A percentile compares a stretch with the other conserved stretches of the same genome.
These are phyloP conservation scores for Chionoecetes opilio DNA, from an alignment of 1,140 invertebrate species.

Conservation along the genomic window DNA sequence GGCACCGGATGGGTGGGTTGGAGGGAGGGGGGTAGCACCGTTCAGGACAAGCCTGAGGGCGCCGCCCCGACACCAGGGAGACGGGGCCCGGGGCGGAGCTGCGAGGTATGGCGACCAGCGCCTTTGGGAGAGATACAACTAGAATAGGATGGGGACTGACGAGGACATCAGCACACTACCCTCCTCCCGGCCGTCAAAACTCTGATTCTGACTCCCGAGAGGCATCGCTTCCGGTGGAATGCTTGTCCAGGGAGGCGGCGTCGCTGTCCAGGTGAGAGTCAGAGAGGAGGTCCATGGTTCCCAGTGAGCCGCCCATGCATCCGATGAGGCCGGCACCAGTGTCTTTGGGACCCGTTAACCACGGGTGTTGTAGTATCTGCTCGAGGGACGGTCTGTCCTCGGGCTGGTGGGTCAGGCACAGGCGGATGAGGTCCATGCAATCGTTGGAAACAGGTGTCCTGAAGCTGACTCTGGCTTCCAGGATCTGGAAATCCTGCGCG, in stretches of 20 bases:
- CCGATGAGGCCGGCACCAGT: slow-evolving; percentile 59
- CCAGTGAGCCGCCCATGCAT: slow-evolving; percentile 71
- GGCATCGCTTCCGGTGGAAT: slow-evolving; percentile 74
- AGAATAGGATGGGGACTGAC: slow-evolving; percentile 47
- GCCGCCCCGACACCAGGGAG: slow-evolving; percentile 42
- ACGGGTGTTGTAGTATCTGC: slow-evolving; percentile 87
- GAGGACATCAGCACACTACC: slow-evolving; percentile 59
- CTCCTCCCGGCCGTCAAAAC: slow-evolving; percentile 72
- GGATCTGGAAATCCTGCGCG: slow-evolving; percentile 88
- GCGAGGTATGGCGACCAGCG: slow-evolving; percentile 75
- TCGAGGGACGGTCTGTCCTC: slow-evolving; percentile 86
- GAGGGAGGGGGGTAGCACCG: slow-evolving; percentile 60
- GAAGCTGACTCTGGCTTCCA: slow-evolving; percentile 85
- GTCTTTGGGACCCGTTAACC: slow-evolving; percentile 83
- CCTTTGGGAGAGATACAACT: slow-evolving; percentile 40
- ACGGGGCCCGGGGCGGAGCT: slow-evolving; percentile 38
- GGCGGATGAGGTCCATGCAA: slow-evolving; percentile 87
- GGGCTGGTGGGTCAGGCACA: slow-evolving; percentile 86
- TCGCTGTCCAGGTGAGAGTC: slow-evolving; percentile 71
- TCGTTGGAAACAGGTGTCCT: slow-evolving; percentile 85
- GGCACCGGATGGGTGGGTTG: slow-evolving; percentile 49
- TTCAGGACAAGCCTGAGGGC: slow-evolving; percentile 41
- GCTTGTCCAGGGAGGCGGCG: slow-evolving; percentile 80
- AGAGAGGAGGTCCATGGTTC: slow-evolving; percentile 67
- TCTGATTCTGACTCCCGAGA: slow-evolving; percentile 67